Evolutionary conservation across 2,797 vertebrate genomes (phyloP), one percentile per base, ranked within the genome.

Genomic region (Hipposideros larvatus): DNA sequence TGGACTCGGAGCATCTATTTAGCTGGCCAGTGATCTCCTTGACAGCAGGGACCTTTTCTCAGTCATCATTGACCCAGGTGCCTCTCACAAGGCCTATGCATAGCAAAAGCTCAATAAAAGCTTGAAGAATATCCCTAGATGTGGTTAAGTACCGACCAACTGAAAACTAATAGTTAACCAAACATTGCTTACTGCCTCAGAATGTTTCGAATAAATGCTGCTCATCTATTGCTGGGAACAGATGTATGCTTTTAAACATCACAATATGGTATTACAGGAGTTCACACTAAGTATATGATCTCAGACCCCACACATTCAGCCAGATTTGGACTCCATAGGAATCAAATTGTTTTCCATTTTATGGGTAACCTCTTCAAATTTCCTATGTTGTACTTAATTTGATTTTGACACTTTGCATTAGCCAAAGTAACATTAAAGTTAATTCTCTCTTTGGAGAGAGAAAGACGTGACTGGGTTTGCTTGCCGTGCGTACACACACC

Each of bases 401-500:
- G 41, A 84, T 66, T 94, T 87, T 6, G 16, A 18, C 19, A 31
- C 18, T 75, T 10, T 46, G 65, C 31, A 51, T 24, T 48, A 16
- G 31, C 41, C 77, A 90, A 87, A 43, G 53, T 43, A 79, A 68
- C 46, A 83, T 3, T 43, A 61, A 90, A n/a, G 19, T 22, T 63
- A 18, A 63, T 88, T 66, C 34, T 57, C 71, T 74, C 46, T 91
- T 73, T 61, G 74, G 24, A 80, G 46, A 37, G 26, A 71, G 66
- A 55, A 43, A 68, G 43, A 1, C 18, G 18, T 16, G 31, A 10
- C 0, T 28, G 28, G 61, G 57, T 41, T 63, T n/a, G 57, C 14
- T 21, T 31, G 71, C 46, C 2, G 2, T 0, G 1, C 0, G 11
- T 11, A 2, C 46, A 46, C 1, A 34, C 0, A 21, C 11, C 7